Evolutionary conservation across 2,113 vertebrate species (phyloP).

Genomic region (Myotis brandtii): DNA sequence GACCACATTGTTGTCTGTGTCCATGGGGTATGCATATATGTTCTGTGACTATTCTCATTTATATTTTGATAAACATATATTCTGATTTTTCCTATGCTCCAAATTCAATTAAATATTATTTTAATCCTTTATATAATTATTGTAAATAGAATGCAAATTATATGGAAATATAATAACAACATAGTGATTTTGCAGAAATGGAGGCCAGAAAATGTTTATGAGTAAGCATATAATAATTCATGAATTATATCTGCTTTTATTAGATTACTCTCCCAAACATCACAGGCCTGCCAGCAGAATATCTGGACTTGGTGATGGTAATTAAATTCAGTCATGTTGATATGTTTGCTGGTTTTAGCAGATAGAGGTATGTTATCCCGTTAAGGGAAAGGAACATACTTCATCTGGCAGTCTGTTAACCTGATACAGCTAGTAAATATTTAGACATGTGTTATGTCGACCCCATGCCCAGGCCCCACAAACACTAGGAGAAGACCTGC

Average conservation of each 20-base stretch:
- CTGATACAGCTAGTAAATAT: background rate
- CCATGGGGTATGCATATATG: too few relatives aligned
- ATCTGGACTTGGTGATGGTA: background rate
- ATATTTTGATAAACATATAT: background rate
- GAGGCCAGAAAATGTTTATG: background rate
- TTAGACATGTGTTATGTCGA: background rate
- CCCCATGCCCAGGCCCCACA: background rate
- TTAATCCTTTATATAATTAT: background rate
- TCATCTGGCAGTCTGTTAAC: background rate
- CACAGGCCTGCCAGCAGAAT: background rate
- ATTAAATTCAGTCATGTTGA: constrained; percentile 33
- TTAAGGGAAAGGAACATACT: constrained; percentile 42
- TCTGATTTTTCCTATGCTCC: background rate
- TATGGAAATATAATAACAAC: background rate
- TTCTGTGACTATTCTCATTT: background rate
- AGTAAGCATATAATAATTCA: background rate
- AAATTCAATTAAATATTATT: background rate
- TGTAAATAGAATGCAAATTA: background rate
- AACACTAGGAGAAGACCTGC: background rate
- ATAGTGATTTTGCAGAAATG: background rate
- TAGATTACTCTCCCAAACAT: background rate
- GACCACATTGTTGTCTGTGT: too few relatives aligned
- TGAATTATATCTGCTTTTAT: background rate
- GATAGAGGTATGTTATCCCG: background rate
- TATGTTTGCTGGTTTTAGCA: background rate